Conservation (phyloP, 2,888 invertebrate species). For the Willowsia nigromaculata region DNA sequence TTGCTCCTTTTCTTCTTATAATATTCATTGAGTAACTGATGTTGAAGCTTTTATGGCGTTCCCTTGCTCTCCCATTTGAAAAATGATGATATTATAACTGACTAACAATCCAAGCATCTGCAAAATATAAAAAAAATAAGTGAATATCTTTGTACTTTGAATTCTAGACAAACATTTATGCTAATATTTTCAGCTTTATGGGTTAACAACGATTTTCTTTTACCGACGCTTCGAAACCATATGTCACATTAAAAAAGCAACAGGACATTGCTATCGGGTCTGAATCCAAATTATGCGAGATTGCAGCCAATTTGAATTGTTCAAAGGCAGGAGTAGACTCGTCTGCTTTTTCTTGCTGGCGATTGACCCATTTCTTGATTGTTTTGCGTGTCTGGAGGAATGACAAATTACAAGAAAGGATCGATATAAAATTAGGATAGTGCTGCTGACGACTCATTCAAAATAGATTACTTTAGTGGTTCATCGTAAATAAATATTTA, state of each 20-base stretch:
- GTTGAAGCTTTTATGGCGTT: constrained; percentile 1
- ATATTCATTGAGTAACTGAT: background rate
- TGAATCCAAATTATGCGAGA: constrained; percentile 34
- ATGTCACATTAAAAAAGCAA: constrained; percentile 42
- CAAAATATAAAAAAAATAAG: too few species aligned
- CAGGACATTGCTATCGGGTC: constrained; percentile 51
- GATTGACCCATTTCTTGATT: constrained; percentile 30
- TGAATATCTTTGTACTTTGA: background rate
- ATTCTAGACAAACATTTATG: background rate
- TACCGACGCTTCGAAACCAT: constrained; percentile 43
- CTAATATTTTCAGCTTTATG: background rate
- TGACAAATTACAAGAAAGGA: too few species aligned
- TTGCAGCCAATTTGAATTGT: constrained; percentile 28
- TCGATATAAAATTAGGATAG: too few species aligned
- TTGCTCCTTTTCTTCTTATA: too few species aligned
- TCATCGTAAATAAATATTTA: too few species aligned
- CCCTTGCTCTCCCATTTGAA: constrained; percentile 56
- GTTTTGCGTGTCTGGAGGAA: constrained; percentile 35
- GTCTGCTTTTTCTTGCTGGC: constrained; percentile 19
- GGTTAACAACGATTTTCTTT: background rate
- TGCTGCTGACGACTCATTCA: too few species aligned
- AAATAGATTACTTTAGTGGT: too few species aligned
- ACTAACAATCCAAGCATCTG: constrained; percentile 46
- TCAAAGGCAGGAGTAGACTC: background rate
- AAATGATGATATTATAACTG: constrained; percentile 49